Conservation (phyloP, 2,888 invertebrate species). For the Tuta absoluta region DNA sequence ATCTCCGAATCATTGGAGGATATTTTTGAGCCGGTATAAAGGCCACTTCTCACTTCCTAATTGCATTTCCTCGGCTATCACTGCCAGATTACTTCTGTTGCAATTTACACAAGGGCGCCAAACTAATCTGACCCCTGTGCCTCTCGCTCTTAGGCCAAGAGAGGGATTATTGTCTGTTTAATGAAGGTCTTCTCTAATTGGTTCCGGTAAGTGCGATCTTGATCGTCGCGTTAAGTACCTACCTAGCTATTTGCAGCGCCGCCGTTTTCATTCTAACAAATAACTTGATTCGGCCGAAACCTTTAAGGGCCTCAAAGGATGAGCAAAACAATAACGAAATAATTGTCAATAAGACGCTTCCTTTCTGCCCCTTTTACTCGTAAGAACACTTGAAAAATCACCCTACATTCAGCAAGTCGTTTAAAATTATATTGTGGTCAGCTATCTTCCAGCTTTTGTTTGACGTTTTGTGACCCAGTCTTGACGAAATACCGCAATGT, state of each 20-base stretch:
- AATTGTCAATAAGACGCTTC: not conserved
- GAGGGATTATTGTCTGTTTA: slow-evolving; percentile 36
- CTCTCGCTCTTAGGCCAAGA: slow-evolving; percentile 29
- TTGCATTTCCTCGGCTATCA: slow-evolving; percentile 54
- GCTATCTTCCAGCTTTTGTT: too few relatives aligned
- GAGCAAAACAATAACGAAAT: slow-evolving; percentile 7
- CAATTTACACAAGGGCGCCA: slow-evolving; percentile 50
- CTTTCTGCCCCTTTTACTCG: not conserved
- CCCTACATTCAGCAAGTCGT: not conserved
- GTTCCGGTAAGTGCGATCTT: slow-evolving; percentile 39
- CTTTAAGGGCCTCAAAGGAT: not conserved
- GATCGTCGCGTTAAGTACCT: slow-evolving; percentile 31
- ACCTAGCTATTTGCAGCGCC: slow-evolving; percentile 30
- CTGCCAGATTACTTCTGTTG: slow-evolving; percentile 53
- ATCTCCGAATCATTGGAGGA: slow-evolving; percentile 18
- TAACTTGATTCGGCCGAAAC: slow-evolving; percentile 31
- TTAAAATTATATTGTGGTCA: too few relatives aligned
- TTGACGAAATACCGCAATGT: too few relatives aligned
- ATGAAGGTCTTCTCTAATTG: slow-evolving; percentile 39
- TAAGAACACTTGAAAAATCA: not conserved
- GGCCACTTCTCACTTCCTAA: slow-evolving; percentile 51
- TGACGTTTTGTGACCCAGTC: too few relatives aligned
- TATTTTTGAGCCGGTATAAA: slow-evolving; percentile 40
- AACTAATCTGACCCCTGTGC: slow-evolving; percentile 40
- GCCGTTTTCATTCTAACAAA: slow-evolving; percentile 43